Conservation (phyloP, 2,888 invertebrate species). For the Mamestra brassicae region DNA sequence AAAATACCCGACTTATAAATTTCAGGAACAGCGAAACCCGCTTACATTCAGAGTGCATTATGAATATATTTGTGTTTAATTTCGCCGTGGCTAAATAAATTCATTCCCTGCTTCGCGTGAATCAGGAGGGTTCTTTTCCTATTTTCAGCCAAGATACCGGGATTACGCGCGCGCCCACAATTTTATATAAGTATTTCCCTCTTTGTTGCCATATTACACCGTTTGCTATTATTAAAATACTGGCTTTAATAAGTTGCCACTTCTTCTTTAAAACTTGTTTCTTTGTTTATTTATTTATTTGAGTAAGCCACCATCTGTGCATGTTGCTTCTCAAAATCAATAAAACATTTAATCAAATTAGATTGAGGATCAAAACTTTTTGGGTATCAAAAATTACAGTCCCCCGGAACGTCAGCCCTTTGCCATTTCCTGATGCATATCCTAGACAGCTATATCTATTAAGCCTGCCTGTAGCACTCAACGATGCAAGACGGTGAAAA, state of each 20-base stretch:
- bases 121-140: conserved; percentile 80
- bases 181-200: conserved; percentile 74
- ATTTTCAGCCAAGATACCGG: conserved; percentile 77
- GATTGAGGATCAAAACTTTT: too few relatives aligned
- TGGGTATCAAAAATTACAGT: too few relatives aligned
- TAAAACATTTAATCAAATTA: too few relatives aligned
- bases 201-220: conserved; percentile 70
- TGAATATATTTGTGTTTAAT: conserved; percentile 79
- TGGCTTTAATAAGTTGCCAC: conserved; percentile 59
- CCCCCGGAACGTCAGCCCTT: too few relatives aligned
- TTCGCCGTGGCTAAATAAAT: conserved; percentile 79
- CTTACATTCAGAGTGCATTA: conserved; percentile 53
- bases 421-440: too few relatives aligned
- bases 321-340: neutral
- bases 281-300: conserved; percentile 16
- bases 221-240: conserved; percentile 68
- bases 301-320: neutral
- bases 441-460: too few relatives aligned
- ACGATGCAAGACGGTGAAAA: too few relatives aligned
- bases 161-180: conserved; percentile 74
- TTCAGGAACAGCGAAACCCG: conserved; percentile 37
- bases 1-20: conserved; percentile 27
- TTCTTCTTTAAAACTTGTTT: conserved; percentile 22
- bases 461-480: too few relatives aligned
- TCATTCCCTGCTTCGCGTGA: conserved; percentile 78